Base-by-base conservation (phyloP, 1,140 invertebrate species). In the Mamestra configurata region DNA sequence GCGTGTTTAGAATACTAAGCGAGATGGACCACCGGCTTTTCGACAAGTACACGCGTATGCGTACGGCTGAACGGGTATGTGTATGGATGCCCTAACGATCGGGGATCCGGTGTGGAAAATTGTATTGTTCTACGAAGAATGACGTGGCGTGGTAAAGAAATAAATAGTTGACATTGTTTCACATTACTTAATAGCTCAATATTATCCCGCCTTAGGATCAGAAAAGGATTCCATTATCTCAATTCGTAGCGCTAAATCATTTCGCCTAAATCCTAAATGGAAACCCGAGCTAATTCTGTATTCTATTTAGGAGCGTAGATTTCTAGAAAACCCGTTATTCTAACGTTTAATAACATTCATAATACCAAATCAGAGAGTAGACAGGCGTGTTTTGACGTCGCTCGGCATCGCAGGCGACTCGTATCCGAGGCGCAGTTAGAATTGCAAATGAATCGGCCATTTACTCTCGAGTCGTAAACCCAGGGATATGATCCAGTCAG, bases 391-490 rank as follows among this genome's bases (percentile, higher is more conserved):
- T 80, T 78, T 80, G 78, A 77, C 64, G 46, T 79, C 73, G 70
- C 64, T 81, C 79, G 85, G 86, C 84, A 87, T 86, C 82, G 82
- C 80, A 78, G 85, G 66, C 85, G 83, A 85, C 83, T 82, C 85
- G 83, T 88, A 84, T 82, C 84, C 88, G 89, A 92, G 86, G 90
- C 86, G 80, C 81, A 89, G 85, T 94, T 94, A 91, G 93, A 94
- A 94, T 94, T 94, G 93, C 92, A 94, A 94, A 94, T 94, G 93
- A 94, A 93, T 93, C 93, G 92, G 89, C 90, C 90, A 87, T 93
- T 93, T 94, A 89, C 90, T 91, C 86, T 89, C 86, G 86, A 85
- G 88, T 93, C 93, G 92, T 94, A 93, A 94, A 94, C 79, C 84
- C 86, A 81, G 90, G 92, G 91, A 94, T 94, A 94, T 94, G 92